Conservation (phyloP, 1,140 invertebrate genomes). For the Heliconius nattereri region DNA sequence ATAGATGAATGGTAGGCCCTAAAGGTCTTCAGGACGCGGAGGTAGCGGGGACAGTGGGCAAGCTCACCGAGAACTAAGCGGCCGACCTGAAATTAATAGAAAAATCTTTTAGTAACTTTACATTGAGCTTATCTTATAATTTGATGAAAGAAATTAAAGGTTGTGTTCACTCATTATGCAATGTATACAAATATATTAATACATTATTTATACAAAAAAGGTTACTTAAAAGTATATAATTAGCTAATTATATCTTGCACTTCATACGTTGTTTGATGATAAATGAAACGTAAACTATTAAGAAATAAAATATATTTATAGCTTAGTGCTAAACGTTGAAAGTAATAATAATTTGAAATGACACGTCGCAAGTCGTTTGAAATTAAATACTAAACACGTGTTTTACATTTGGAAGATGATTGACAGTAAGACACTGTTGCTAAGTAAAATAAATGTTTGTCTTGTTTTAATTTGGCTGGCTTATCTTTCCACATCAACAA, state of each 20-base stretch:
- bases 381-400: conserved; percentile 16
- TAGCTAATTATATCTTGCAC: too few relatives aligned
- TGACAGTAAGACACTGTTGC: background rate
- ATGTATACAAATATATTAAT: too few relatives aligned
- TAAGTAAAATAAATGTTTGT: background rate
- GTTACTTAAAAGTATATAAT: too few relatives aligned
- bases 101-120: background rate
- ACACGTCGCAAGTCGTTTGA: background rate
- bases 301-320: background rate
- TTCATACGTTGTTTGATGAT: too few relatives aligned
- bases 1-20: conserved; percentile 85
- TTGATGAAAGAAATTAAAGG: background rate
- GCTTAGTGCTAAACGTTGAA: background rate
- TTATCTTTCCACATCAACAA: too few relatives aligned
- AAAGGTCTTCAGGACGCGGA: conserved; percentile 85
- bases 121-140: background rate
- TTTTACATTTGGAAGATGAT: conserved; percentile 1
- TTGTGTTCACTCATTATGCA: too few relatives aligned
- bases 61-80: conserved; percentile 84
- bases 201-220: too few relatives aligned
- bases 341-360: background rate
- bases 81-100: conserved; percentile 80
- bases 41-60: conserved; percentile 86
- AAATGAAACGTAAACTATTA: background rate
- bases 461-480: too few relatives aligned